These are phyloP conservation scores for Bufotes viridis DNA, from an alignment of 2,797 vertebrate genomes.

Conservation along the genomic window DNA sequence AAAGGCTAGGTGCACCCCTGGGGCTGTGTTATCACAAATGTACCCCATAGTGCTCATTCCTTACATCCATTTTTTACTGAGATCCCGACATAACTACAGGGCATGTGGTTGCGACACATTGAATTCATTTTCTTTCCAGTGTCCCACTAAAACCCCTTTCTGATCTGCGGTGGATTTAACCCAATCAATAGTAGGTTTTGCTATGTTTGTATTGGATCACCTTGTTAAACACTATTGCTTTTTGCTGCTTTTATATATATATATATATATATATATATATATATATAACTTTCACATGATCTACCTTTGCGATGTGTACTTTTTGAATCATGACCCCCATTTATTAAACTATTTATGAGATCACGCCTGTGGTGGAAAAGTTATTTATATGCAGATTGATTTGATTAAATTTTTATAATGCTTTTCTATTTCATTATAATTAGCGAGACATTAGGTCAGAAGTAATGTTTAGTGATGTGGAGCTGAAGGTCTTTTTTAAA, in stretches of 20 bases:
- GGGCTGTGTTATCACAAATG: too few relatives aligned
- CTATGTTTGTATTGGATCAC: not conserved
- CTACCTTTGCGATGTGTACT: not conserved
- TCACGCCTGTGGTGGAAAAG: constrained; percentile 14
- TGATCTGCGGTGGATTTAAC: not conserved
- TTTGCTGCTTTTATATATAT: not conserved
- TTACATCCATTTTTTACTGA: too few relatives aligned
- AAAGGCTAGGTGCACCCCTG: too few relatives aligned
- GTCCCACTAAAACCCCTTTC: not conserved
- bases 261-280: too few relatives aligned
- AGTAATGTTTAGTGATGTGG: constrained; percentile 51
- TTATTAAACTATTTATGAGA: constrained; percentile 56
- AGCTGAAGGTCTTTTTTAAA: constrained; percentile 29
- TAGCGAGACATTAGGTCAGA: constrained; percentile 66
- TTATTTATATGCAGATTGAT: constrained; percentile 53
- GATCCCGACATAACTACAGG: too few relatives aligned
- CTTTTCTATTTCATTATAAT: constrained; percentile 64
- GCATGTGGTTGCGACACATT: not conserved
- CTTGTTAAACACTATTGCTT: not conserved
- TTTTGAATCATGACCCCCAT: constrained; percentile 34
- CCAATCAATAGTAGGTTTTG: not conserved
- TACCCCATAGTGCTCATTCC: too few relatives aligned
- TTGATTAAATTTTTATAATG: constrained; percentile 50
- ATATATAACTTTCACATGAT: too few relatives aligned
- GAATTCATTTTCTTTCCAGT: not conserved